Evolutionary conservation across 2,797 vertebrate species (phyloP).

Genomic region (Catamblyrhynchus diadema): DNA sequence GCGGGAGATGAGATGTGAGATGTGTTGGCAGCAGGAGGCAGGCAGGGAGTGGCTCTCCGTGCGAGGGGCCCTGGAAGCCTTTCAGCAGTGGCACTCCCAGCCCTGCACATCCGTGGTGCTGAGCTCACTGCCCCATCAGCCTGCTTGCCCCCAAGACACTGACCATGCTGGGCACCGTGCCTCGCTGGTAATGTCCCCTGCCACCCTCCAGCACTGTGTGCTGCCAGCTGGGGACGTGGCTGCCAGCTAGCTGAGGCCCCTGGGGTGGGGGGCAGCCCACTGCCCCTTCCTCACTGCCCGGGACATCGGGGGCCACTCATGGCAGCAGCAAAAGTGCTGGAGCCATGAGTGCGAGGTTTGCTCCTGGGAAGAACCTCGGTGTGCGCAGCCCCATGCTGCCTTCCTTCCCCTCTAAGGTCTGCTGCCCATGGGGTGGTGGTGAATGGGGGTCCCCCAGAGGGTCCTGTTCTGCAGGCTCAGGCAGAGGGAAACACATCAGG

Average conservation of each 20-base stretch:
- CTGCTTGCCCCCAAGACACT: rapidly evolving
- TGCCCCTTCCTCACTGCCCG: not conserved
- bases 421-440: rapidly evolving
- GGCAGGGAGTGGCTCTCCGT: not conserved
- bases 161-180: rapidly evolving
- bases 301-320: rapidly evolving
- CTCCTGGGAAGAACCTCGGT: not conserved
- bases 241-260: not conserved
- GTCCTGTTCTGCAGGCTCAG: not conserved
- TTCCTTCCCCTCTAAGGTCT: not conserved
- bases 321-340: not conserved
- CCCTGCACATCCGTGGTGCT: rapidly evolving
- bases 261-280: not conserved
- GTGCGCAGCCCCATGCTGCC: rapidly evolving
- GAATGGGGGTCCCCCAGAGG: rapidly evolving
- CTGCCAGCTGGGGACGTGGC: not conserved
- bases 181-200: not conserved
- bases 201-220: rapidly evolving
- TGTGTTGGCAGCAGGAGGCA: not conserved
- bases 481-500: not conserved
- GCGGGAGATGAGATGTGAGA: not conserved
- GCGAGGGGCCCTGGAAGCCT: not conserved
- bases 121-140: not conserved
- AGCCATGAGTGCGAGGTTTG: not conserved
- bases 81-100: rapidly evolving